Evolutionary conservation across 2,888 invertebrate species (phyloP).

Genomic region (Podabrus alpinus): DNA sequence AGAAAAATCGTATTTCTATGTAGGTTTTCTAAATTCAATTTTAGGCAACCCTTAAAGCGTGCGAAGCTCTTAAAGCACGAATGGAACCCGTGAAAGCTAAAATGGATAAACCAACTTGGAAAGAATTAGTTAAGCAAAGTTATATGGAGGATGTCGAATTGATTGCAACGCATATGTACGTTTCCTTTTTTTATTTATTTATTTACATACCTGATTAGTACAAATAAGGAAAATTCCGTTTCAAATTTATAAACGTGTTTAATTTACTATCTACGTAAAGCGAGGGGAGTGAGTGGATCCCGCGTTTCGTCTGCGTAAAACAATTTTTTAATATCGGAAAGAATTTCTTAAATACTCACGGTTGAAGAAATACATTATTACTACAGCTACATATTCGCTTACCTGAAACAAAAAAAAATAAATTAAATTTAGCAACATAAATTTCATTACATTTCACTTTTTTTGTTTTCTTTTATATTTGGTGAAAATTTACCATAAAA

Average conservation of each 20-base stretch:
- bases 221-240: not conserved
- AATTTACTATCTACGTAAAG: no score
- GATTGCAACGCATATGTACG: slow-evolving; percentile 62
- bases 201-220: not conserved
- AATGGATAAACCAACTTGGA: slow-evolving; percentile 59
- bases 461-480: no score
- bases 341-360: not conserved
- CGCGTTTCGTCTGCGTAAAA: not conserved
- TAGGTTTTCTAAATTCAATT: slow-evolving; percentile 21
- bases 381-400: not conserved
- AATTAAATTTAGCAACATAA: not conserved
- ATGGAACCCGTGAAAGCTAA: slow-evolving; percentile 64
- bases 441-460: not conserved
- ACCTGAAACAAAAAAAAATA: not conserved
- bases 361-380: no score
- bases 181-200: not conserved
- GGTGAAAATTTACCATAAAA: no score
- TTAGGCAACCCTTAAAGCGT: slow-evolving; percentile 63
- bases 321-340: not conserved
- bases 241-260: not conserved
- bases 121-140: slow-evolving; percentile 61
- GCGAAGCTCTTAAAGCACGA: slow-evolving; percentile 64
- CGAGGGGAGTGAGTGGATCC: no score
- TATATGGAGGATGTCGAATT: slow-evolving; percentile 61
- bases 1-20: not conserved